These are phyloP conservation scores for Brenthis ino DNA, from an alignment of 2,888 invertebrate genomes.

Conservation along the genomic window DNA sequence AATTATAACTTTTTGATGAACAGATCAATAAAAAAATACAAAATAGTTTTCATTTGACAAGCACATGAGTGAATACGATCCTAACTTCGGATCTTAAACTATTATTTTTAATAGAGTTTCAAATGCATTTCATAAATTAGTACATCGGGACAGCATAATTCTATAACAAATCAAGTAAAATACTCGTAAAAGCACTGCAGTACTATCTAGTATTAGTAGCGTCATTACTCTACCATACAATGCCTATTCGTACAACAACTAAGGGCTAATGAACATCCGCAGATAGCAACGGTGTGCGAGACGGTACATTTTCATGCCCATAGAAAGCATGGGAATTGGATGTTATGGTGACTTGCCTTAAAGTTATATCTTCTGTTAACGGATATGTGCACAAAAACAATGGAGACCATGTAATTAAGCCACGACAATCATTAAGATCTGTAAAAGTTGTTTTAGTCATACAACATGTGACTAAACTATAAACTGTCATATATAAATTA, in stretches of 20 bases:
- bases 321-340: slow-evolving; percentile 20
- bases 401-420: neutral
- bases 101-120: no score
- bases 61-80: no score
- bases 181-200: neutral
- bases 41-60: no score
- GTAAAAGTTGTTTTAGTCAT: neutral
- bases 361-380: slow-evolving; percentile 4
- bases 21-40: no score
- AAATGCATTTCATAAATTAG: no score
- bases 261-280: slow-evolving; percentile 30
- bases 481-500: neutral
- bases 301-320: slow-evolving; percentile 17
- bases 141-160: neutral
- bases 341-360: slow-evolving; percentile 2
- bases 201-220: slow-evolving; percentile 1
- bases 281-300: slow-evolving; percentile 16
- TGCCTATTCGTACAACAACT: slow-evolving; percentile 24
- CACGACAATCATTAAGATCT: neutral
- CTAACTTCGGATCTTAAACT: no score
- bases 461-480: neutral
- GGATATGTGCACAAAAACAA: neutral
- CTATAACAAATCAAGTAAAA: neutral
- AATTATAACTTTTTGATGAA: no score
- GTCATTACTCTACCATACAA: slow-evolving; percentile 28